These are phyloP conservation scores for Psephotus haematonotus DNA, from an alignment of 2,113 vertebrate genomes.

Conservation along the genomic window DNA sequence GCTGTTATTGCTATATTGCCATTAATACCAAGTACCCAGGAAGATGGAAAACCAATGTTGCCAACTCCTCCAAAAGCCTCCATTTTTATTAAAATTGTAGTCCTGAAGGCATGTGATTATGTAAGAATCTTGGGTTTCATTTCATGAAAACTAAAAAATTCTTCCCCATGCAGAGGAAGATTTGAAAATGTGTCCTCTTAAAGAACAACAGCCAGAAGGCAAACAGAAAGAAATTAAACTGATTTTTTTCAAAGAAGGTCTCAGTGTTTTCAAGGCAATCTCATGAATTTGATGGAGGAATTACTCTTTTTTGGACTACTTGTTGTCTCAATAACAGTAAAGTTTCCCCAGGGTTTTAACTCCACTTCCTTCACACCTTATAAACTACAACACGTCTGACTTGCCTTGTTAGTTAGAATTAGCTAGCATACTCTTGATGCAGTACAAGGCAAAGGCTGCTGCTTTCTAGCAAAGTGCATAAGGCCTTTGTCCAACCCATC, in stretches of 20 bases:
- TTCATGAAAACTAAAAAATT: background rate
- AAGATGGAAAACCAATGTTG: background rate
- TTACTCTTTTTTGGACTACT: background rate
- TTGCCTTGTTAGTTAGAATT: background rate
- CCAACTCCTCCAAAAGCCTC: background rate
- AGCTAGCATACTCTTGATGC: background rate
- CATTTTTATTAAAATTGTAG: conserved; percentile 14
- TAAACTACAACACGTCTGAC: background rate
- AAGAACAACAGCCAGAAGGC: conserved; percentile 8
- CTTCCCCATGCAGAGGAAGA: background rate
- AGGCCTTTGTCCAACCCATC: background rate
- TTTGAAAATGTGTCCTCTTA: background rate
- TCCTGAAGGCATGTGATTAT: conserved; percentile 20
- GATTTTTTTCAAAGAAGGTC: background rate
- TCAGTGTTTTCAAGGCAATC: background rate
- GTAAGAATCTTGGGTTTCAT: background rate
- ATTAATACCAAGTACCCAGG: background rate
- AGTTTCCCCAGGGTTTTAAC: background rate
- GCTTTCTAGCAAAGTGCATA: background rate
- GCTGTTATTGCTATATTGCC: background rate
- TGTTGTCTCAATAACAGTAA: background rate
- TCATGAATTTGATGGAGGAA: background rate
- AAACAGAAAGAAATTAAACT: background rate
- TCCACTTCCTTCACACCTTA: background rate
- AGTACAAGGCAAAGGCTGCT: background rate